Evolutionary conservation across 1,140 invertebrate genomes (phyloP).

Genomic region (Drosophila kurseongensis): DNA sequence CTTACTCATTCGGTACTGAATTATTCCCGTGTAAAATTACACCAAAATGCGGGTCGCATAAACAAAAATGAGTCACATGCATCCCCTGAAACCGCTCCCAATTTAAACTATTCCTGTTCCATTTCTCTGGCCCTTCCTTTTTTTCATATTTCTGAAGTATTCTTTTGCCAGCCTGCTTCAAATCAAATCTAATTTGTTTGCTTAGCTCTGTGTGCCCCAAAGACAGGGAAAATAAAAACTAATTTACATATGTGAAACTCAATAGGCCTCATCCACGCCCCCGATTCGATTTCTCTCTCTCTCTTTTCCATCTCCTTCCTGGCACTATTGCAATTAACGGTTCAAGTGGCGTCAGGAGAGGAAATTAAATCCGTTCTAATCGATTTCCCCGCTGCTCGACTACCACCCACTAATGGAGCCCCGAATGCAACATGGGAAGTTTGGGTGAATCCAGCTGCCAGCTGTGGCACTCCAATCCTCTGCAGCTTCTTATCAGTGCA

Average conservation of each 20-base stretch:
- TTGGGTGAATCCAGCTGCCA: slow-evolving; percentile 17
- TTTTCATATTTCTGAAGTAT: background rate
- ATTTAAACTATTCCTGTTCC: background rate
- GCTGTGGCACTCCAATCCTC: slow-evolving; percentile 11
- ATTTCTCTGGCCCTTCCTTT: background rate
- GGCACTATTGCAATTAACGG: slow-evolving; percentile 54
- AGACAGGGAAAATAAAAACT: slow-evolving; percentile 43
- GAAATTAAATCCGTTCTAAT: slow-evolving; percentile 57
- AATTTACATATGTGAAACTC: slow-evolving; percentile 62
- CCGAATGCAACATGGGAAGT: slow-evolving; percentile 26
- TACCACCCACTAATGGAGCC: slow-evolving; percentile 6
- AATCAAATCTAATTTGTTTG: slow-evolving; percentile 55
- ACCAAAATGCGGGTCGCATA: slow-evolving; percentile 47
- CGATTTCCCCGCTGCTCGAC: background rate
- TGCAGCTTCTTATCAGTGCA: slow-evolving; percentile 22
- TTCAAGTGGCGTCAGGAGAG: slow-evolving; percentile 69
- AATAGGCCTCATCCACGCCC: slow-evolving; percentile 24
- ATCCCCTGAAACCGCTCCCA: background rate
- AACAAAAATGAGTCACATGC: slow-evolving; percentile 14
- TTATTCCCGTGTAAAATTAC: slow-evolving; percentile 54
- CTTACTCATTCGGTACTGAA: slow-evolving; percentile 1
- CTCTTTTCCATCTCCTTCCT: background rate
- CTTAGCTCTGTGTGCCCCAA: background rate
- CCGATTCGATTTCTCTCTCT: background rate
- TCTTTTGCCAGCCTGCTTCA: slow-evolving; percentile 35